Percentiles rank a stretch among this genome's conserved stretches.
phyloP scores from a whole-genome alignment of 2,113 vertebrate genomes.

The Naja naja region DNA sequence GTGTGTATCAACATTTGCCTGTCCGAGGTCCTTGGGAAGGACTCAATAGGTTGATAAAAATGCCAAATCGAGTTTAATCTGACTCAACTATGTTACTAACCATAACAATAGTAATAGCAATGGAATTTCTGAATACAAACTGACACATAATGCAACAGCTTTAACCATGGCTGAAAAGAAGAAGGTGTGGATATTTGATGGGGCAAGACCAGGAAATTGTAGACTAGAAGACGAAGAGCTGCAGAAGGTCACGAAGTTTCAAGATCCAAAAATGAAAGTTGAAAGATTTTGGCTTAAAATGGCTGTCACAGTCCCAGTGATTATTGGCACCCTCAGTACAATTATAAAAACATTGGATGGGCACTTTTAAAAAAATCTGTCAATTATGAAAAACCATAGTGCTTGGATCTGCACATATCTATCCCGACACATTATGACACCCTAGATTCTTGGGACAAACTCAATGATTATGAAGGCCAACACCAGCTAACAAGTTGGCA shows the following conservation, averaged over 20 bases:
- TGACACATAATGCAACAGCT: neutral
- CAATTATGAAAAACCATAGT: neutral
- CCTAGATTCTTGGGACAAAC: neutral
- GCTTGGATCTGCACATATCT: neutral
- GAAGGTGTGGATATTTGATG: neutral
- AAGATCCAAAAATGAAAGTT: neutral
- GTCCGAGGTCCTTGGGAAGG: neutral
- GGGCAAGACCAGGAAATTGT: neutral
- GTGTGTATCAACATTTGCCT: too few relatives aligned
- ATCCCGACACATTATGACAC: neutral
- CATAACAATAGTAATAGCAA: neutral
- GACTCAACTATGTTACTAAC: neutral
- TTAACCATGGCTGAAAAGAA: neutral
- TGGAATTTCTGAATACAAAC: neutral
- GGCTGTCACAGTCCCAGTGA: neutral
- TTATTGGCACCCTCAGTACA: neutral
- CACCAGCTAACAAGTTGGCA: neutral
- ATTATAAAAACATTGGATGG: neutral
- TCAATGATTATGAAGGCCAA: neutral
- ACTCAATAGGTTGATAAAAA: neutral
- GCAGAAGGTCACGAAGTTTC: neutral
- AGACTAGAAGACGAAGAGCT: neutral
- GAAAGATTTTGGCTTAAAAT: neutral
- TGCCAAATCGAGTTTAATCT: neutral
- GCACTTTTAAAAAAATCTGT: neutral